Evolutionary conservation across 1,140 invertebrate genomes (phyloP).

Genomic region (Drosophila setifemur): DNA sequence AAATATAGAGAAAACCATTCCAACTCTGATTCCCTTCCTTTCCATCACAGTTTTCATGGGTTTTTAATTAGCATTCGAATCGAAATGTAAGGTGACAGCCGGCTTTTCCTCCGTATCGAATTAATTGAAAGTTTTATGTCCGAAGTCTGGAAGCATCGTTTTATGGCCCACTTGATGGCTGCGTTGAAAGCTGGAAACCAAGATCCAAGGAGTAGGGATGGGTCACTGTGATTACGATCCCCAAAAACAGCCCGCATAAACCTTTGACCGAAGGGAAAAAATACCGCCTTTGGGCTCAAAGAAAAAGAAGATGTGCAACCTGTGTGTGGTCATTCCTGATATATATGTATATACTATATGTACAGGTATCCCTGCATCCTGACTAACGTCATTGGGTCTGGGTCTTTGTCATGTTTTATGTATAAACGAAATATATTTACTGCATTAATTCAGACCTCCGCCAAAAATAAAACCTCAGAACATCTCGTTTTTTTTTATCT

Average conservation of each 20-base stretch:
- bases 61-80: constrained; percentile 61
- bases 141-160: constrained; percentile 47
- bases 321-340: constrained; percentile 21
- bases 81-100: constrained; percentile 38
- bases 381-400: not conserved
- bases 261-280: constrained; percentile 8
- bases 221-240: not conserved
- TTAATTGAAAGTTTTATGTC: constrained; percentile 59
- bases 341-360: not conserved
- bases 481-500: not conserved
- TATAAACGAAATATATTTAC: not conserved
- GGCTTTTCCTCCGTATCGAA: not conserved
- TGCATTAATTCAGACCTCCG: constrained; percentile 5
- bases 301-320: not conserved
- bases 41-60: constrained; percentile 45
- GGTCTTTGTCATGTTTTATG: constrained; percentile 39
- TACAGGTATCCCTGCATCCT: constrained; percentile 9
- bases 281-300: not conserved
- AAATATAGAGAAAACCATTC: not conserved
- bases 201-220: not conserved
- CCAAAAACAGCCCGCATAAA: constrained; percentile 38
- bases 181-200: constrained; percentile 55
- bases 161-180: constrained; percentile 49
- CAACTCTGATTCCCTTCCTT: not conserved
- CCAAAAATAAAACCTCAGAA: no score